Evolutionary conservation across 2,888 invertebrate genomes (phyloP).

Genomic region (Tryphoninae sp.): DNA sequence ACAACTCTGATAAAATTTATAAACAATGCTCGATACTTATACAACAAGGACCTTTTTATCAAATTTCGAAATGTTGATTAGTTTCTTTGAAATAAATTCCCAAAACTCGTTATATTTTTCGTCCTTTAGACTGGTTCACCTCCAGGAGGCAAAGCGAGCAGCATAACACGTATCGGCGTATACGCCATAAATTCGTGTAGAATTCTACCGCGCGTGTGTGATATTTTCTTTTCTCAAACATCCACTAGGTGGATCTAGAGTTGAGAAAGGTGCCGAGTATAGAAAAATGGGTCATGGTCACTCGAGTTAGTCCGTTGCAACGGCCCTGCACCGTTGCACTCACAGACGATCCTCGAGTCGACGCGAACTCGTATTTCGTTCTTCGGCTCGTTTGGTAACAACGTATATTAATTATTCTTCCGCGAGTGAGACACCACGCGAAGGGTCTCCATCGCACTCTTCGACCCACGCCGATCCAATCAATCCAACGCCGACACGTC

Average conservation of each 20-base stretch:
- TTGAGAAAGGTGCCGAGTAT: constrained; percentile 29
- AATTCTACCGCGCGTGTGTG: neutral
- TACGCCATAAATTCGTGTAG: neutral
- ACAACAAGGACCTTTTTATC: too few relatives aligned
- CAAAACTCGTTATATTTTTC: too few relatives aligned
- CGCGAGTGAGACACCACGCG: neutral
- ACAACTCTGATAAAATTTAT: too few relatives aligned
- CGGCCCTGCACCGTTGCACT: constrained; percentile 38
- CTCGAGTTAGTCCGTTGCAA: constrained; percentile 41
- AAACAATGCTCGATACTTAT: too few relatives aligned
- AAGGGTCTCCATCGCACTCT: too few relatives aligned
- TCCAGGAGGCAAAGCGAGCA: too few relatives aligned
- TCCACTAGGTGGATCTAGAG: neutral
- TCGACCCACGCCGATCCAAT: neutral
- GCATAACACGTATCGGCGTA: neutral
- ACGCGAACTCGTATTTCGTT: constrained; percentile 8
- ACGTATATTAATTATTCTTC: neutral
- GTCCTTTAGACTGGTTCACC: too few relatives aligned
- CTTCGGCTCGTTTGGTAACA: constrained; percentile 13
- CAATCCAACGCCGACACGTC: neutral
- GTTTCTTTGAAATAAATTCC: too few relatives aligned
- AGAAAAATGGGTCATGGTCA: constrained; percentile 58
- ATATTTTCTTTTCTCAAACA: neutral
- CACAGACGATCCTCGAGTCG: constrained; percentile 20
- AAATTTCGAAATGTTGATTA: too few relatives aligned